Evolutionary conservation across 2,797 vertebrate genomes (phyloP).

Genomic region (Lepus oiostolus): DNA sequence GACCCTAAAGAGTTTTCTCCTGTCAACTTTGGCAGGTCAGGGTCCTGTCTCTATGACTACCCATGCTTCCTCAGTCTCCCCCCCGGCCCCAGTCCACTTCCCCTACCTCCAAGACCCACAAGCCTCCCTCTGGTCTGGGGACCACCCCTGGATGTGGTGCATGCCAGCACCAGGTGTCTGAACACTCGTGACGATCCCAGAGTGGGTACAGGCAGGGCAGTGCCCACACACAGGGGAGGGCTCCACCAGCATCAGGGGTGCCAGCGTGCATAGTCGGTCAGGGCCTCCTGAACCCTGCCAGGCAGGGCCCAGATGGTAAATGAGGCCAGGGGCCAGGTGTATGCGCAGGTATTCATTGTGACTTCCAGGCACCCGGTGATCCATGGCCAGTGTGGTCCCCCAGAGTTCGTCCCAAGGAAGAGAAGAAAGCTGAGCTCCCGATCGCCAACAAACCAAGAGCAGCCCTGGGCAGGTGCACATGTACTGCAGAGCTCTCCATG

Average conservation of each 20-base stretch:
- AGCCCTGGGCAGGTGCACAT: neutral
- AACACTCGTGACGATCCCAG: neutral
- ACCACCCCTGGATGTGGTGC: neutral
- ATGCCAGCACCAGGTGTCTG: too few species aligned
- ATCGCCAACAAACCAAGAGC: neutral
- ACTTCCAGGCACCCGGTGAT: neutral
- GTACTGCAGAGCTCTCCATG: neutral
- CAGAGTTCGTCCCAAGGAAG: neutral
- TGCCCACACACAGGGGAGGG: neutral
- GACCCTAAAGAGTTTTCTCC: neutral
- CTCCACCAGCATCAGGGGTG: neutral
- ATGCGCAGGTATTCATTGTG: neutral
- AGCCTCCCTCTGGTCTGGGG: neutral
- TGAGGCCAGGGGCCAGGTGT: neutral
- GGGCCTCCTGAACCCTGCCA: neutral
- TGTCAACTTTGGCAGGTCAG: neutral
- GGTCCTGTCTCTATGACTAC: neutral
- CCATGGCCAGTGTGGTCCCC: neutral
- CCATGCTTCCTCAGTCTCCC: neutral
- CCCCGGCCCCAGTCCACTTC: too few species aligned
- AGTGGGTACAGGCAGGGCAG: rapidly evolving
- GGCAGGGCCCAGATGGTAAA: neutral
- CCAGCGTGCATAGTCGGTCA: too few species aligned
- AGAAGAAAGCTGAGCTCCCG: neutral
- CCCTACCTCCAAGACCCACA: neutral